Base-by-base conservation (phyloP, 2,888 invertebrate genomes). In the Chaetogeoica ovagalla region DNA sequence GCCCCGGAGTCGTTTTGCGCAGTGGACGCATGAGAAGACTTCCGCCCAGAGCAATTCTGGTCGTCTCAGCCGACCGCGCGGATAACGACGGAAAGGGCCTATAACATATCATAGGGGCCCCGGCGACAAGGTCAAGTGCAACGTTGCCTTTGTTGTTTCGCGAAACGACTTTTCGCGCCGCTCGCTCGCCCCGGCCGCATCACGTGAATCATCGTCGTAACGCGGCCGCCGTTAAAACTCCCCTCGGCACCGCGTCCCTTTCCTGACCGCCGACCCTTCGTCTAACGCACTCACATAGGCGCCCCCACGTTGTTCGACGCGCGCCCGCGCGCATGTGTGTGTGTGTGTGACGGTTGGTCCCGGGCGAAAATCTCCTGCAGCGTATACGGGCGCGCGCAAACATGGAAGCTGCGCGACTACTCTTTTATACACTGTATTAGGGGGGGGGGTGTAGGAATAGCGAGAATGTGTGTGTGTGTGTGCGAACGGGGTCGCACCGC, bases 171-270 rank as follows among this genome's bases (percentile, higher is more conserved):
- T 43, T 43, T 52, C 43, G 62, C 21, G n/a, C 68, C 68, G 68
- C 59, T 43, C 66, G 59, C 13, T 59, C 11, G 6, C 59, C 76
- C 17, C 21, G 21, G 1, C 11, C 74, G 62, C 48, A 70, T 55
- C n/a, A n/a, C 79, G 79, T 79, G 79, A 79, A 79, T 79, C 79
- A 79, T 79, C 79, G 30, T 30, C 21, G 21, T 69, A 69, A 77
- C 68, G 30, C 30, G 30, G 2, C 30, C 30, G 77, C 77, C 70
- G 79, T 79, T 79, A 79, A 48, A 48, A 79, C 77, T 77, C 70
- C 70, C 62, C 63, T 43, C 63, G 55, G 30, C 30, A 30, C 30
- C 5, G 30, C 30, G 21, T 48, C 69, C 59, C 8, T 43, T 43
- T n/a, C n/a, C 43, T 21, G 62, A 52, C 13, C 62, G 48, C 23